Percentiles rank a stretch among this genome's conserved stretches.
Conservation (phyloP, 2,888 invertebrate genomes). For the Leptinotarsa tumamoca region DNA sequence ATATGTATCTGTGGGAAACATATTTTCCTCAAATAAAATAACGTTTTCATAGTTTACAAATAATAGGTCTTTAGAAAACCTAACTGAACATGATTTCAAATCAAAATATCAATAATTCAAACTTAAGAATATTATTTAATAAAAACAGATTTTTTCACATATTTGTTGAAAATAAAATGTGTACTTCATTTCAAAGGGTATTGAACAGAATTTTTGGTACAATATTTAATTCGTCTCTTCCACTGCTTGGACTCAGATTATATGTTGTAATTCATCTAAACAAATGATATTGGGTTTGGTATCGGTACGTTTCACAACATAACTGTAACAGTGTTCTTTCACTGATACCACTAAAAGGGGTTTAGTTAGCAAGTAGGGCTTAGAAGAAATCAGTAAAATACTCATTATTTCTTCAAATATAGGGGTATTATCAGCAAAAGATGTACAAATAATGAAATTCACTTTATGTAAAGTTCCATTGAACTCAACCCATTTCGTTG, state of each 20-base stretch:
- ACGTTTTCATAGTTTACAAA: no score
- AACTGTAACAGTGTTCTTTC: slow-evolving; percentile 1
- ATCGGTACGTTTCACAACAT: neutral
- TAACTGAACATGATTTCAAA: no score
- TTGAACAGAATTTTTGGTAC: slow-evolving; percentile 9
- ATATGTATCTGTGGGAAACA: no score
- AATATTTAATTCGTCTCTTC: slow-evolving; percentile 13
- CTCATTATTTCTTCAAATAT: slow-evolving; percentile 12
- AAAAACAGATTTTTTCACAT: no score
- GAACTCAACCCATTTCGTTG: slow-evolving; percentile 12
- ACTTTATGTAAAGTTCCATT: neutral
- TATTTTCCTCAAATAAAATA: no score
- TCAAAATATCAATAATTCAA: no score
- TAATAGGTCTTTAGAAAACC: no score
- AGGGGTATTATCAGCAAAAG: neutral
- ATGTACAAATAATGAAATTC: slow-evolving; percentile 1
- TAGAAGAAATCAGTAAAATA: neutral
- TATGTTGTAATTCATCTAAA: neutral
- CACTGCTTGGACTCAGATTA: neutral
- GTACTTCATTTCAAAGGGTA: no score
- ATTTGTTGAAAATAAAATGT: no score
- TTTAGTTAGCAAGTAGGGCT: slow-evolving; percentile 2
- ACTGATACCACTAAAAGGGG: no score
- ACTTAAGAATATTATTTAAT: no score
- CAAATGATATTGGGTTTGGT: neutral